Conservation (phyloP, 2,113 vertebrate genomes). For the Tiliqua scincoides region DNA sequence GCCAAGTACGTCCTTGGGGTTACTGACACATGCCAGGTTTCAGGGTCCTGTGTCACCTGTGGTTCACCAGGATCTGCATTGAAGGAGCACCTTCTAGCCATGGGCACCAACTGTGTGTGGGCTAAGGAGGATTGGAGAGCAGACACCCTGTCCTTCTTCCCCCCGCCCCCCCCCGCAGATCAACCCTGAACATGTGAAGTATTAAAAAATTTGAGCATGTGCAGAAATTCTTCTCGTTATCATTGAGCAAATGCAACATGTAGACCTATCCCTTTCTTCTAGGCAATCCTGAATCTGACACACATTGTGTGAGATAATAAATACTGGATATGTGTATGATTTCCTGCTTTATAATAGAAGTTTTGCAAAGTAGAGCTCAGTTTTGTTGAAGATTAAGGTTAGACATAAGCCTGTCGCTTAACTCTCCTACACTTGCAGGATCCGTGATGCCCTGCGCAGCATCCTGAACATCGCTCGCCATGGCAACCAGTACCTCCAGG, state of each 20-base stretch:
- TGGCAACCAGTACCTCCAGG: slow-evolving; percentile 97
- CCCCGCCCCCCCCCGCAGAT: background rate
- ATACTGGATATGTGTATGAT: no score
- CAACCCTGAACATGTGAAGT: background rate
- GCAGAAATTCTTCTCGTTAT: background rate
- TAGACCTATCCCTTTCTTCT: background rate
- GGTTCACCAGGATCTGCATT: background rate
- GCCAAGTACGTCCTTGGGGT: slow-evolving; percentile 81
- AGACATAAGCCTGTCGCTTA: background rate
- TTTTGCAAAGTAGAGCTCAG: no score
- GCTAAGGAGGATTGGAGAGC: background rate
- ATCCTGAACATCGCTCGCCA: slow-evolving; percentile 93
- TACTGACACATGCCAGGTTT: background rate
- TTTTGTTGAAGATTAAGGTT: background rate
- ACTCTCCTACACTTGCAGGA: slow-evolving; percentile 65
- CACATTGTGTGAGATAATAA: background rate
- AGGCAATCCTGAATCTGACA: background rate
- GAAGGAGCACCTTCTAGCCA: background rate
- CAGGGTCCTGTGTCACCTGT: background rate
- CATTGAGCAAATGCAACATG: background rate
- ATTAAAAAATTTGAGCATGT: background rate
- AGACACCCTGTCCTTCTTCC: no score
- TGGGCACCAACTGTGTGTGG: background rate
- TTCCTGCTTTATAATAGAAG: background rate
- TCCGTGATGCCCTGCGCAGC: slow-evolving; percentile 91